Percentiles rank a stretch among this genome's conserved stretches.
These are phyloP conservation scores for Chironex yamaguchii DNA, from an alignment of 30 jellyfish, hydroid and myxozoan species.

Conservation along the genomic window DNA sequence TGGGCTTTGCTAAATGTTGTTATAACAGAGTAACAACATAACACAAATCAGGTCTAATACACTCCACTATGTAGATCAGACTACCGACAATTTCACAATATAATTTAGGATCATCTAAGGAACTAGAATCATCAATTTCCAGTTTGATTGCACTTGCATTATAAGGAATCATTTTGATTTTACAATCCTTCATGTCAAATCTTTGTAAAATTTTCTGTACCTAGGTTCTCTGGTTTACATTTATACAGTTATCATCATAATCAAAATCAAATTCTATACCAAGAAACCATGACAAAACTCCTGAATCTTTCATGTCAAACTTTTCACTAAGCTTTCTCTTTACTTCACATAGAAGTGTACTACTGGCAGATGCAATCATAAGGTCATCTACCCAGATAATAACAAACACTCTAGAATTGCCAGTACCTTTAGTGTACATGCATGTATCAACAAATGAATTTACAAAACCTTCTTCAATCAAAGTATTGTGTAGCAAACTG, in stretches of 20 bases:
- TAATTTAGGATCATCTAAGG: too few relatives aligned
- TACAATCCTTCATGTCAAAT: conserved; percentile 60
- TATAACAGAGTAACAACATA: conserved; percentile 33
- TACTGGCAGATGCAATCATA: conserved; percentile 29
- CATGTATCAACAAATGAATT: conserved; percentile 56
- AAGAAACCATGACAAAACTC: too few relatives aligned
- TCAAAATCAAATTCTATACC: not conserved
- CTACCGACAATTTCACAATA: conserved; percentile 36
- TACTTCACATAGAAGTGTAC: not conserved
- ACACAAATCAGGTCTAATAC: conserved; percentile 50
- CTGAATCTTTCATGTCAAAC: conserved; percentile 67
- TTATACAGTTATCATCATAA: not conserved
- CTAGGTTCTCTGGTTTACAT: conserved; percentile 4
- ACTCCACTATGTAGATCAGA: conserved; percentile 24
- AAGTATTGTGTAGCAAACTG: conserved; percentile 5
- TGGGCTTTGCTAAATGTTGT: conserved; percentile 6
- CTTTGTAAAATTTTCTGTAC: not conserved
- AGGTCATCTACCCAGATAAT: conserved; percentile 75
- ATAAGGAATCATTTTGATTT: conserved; percentile 57
- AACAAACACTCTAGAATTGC: not conserved
- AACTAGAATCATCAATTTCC: too few relatives aligned
- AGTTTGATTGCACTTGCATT: too few relatives aligned
- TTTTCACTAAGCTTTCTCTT: not conserved
- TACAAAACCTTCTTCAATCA: not conserved
- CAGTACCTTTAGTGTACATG: conserved; percentile 18